Percentiles rank a stretch among this genome's conserved stretches.
Conservation (phyloP, 2,797 vertebrate species). For the Acomys russatus region DNA sequence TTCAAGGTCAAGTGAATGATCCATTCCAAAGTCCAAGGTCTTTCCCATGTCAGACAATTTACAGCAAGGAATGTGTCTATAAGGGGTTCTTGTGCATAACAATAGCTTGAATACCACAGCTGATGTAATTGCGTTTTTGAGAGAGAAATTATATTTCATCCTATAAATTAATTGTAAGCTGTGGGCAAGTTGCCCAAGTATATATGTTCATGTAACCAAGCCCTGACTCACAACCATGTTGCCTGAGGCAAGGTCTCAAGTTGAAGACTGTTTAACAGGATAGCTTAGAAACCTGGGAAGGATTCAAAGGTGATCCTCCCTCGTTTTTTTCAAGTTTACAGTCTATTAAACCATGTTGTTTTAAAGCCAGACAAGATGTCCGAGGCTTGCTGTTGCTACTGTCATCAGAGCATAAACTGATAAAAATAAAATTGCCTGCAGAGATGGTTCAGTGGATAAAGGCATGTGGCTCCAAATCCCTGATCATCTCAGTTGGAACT, state of each 20-base stretch:
- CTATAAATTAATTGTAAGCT: background rate
- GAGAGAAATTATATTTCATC: background rate
- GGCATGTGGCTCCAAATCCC: no score
- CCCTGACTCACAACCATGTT: fast-evolving
- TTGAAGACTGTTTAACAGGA: background rate
- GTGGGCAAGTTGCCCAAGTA: fast-evolving
- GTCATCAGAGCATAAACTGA: background rate
- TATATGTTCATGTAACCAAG: background rate
- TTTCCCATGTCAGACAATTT: background rate
- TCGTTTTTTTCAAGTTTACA: background rate
- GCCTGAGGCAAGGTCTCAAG: fast-evolving
- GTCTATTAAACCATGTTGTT: background rate
- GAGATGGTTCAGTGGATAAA: background rate
- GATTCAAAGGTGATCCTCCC: background rate
- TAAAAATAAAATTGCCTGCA: background rate
- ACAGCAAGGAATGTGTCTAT: background rate
- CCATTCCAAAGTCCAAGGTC: background rate
- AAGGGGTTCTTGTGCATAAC: background rate
- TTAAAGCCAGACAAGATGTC: background rate
- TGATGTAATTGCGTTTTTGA: background rate
- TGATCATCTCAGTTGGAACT: background rate
- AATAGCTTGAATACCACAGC: background rate
- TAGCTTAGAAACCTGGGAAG: background rate
- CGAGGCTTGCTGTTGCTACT: background rate
- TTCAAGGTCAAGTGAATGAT: background rate